Conservation (phyloP, 2,113 vertebrate genomes). For the Ornithorhynchus anatinus region DNA sequence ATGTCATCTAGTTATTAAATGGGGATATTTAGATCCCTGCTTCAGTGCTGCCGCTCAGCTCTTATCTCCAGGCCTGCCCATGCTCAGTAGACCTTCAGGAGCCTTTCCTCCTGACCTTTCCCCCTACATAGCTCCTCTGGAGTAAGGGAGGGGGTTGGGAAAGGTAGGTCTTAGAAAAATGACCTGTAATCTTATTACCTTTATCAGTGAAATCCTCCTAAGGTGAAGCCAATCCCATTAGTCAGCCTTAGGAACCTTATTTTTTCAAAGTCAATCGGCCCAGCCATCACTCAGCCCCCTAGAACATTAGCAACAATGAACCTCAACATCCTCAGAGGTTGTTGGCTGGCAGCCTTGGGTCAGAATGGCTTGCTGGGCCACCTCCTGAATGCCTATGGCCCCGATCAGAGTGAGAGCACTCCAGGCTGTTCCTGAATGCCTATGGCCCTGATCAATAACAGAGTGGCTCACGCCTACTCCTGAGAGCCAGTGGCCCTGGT, state of each 20-base stretch:
- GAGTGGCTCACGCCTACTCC: no score
- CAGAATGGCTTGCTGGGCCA: no score
- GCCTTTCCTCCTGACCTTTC: background rate
- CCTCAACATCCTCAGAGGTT: background rate
- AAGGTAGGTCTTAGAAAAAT: conserved; percentile 34
- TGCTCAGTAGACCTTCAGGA: background rate
- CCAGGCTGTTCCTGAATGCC: no score
- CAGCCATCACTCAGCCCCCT: background rate
- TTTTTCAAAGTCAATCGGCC: conserved; percentile 43
- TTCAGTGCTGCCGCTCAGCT: no score
- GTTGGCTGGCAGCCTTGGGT: no score
- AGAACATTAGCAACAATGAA: background rate
- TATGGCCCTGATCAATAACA: no score
- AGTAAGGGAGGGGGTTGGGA: no score
- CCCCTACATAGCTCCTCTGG: conserved; percentile 24
- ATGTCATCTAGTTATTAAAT: no score
- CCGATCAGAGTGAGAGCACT: no score
- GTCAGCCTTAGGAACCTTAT: conserved; percentile 51
- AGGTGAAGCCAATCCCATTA: conserved; percentile 62
- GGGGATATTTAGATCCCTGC: no score
- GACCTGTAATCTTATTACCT: conserved; percentile 51
- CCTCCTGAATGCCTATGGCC: no score
- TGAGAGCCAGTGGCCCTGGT: no score
- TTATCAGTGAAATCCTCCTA: conserved; percentile 65
- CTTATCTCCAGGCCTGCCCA: background rate